Percentiles rank a stretch among this genome's conserved stretches.
Evolutionary conservation across 2,888 invertebrate species (phyloP).

Genomic region (Aspidapion aeneum): DNA sequence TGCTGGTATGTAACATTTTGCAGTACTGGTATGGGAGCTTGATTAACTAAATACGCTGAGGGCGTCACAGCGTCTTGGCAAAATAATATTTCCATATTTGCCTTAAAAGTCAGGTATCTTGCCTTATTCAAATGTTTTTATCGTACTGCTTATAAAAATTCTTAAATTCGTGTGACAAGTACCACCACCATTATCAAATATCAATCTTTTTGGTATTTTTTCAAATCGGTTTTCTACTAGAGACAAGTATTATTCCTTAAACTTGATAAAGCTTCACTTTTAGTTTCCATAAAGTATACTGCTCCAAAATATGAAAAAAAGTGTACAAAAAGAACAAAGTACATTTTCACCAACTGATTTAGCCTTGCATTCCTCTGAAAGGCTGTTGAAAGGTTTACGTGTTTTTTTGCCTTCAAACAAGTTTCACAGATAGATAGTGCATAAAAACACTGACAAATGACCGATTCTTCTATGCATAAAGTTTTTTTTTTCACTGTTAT

Average conservation of each 20-base stretch:
- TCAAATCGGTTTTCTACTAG: constrained; percentile 14
- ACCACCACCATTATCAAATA: constrained; percentile 24
- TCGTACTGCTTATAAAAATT: constrained; percentile 21
- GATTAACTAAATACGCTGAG: constrained; percentile 16
- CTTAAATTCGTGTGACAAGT: constrained; percentile 21
- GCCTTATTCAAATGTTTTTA: constrained; percentile 24
- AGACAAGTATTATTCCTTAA: constrained; percentile 17
- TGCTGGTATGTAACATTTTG: constrained; percentile 2
- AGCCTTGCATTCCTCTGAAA: constrained; percentile 11
- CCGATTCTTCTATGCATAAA: constrained; percentile 27
- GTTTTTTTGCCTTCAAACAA: constrained; percentile 21
- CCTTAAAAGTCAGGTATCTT: constrained; percentile 25
- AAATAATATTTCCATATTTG: constrained; percentile 18
- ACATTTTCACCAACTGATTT: constrained; percentile 13
- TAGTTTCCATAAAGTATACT: constrained; percentile 8
- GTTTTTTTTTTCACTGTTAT: constrained; percentile 1
- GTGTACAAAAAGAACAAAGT: constrained; percentile 21
- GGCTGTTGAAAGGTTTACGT: background rate
- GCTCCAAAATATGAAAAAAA: constrained; percentile 18
- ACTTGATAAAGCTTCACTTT: constrained; percentile 19
- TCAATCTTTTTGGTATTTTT: constrained; percentile 8
- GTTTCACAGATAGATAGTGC: constrained; percentile 22
- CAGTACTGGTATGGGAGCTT: background rate
- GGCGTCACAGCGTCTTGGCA: constrained; percentile 23
- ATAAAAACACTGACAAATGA: constrained; percentile 24